These are phyloP conservation scores for Tetragonula carbonaria DNA, from an alignment of 2,888 invertebrate species.

Conservation along the genomic window DNA sequence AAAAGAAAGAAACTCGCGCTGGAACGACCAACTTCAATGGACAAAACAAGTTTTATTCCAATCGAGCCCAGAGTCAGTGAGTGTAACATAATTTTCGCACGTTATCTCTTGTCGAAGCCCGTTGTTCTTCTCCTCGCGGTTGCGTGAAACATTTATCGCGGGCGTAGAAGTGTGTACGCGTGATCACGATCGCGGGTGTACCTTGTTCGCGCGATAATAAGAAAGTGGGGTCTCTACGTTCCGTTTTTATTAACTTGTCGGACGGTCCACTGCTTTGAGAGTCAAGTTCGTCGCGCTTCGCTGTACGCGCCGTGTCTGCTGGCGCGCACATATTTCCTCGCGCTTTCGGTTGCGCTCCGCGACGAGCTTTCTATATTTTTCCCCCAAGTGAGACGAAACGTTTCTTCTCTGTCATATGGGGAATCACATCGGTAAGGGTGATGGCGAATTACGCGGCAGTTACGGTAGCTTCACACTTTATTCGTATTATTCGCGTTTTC, in stretches of 20 bases:
- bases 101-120: slow-evolving; percentile 8
- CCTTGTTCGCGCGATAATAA: slow-evolving; percentile 53
- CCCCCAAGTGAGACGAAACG: slow-evolving; percentile 45
- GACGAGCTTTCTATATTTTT: slow-evolving; percentile 39
- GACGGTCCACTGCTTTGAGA: slow-evolving; percentile 71
- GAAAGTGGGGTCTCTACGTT: slow-evolving; percentile 65
- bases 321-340: slow-evolving; percentile 66
- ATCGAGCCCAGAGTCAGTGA: slow-evolving; percentile 41
- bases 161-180: slow-evolving; percentile 5
- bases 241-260: slow-evolving; percentile 69
- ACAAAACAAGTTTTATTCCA: slow-evolving; percentile 44
- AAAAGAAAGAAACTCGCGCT: slow-evolving; percentile 3
- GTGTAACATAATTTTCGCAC: slow-evolving; percentile 35
- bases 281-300: slow-evolving; percentile 74
- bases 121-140: background rate
- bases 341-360: slow-evolving; percentile 61
- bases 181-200: slow-evolving; percentile 44
- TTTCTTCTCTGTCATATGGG: slow-evolving; percentile 35
- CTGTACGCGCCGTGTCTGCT: slow-evolving; percentile 65
- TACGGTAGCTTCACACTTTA: background rate
- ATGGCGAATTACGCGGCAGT: slow-evolving; percentile 4
- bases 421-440: slow-evolving; percentile 17
- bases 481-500: background rate
- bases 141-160: slow-evolving; percentile 29
- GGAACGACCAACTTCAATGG: slow-evolving; percentile 25